Conservation (phyloP, 2,797 vertebrate genomes). For the Schizopygopsis malacanthus region DNA sequence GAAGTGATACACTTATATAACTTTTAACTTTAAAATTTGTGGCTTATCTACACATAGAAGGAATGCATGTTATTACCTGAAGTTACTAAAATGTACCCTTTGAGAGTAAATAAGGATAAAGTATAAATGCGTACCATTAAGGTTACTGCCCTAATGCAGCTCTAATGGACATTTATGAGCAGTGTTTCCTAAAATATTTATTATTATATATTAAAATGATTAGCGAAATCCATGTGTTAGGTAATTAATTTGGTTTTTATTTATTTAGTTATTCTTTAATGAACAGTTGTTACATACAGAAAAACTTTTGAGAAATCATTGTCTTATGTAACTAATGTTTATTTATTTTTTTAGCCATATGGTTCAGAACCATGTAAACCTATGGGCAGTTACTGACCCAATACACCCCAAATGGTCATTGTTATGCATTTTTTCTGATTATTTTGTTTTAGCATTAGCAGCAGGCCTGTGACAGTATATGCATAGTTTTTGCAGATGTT, state of each 20-base stretch:
- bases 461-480: neutral
- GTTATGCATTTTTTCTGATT: too few species aligned
- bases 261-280: too few species aligned
- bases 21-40: neutral
- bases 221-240: too few species aligned
- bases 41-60: neutral
- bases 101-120: neutral
- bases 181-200: neutral
- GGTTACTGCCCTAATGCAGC: neutral
- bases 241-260: too few species aligned
- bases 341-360: neutral
- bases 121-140: neutral
- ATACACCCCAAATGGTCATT: too few species aligned
- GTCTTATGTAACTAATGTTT: neutral
- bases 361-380: neutral
- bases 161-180: neutral
- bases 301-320: neutral
- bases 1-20: neutral
- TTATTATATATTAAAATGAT: neutral
- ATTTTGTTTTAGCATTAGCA: too few species aligned
- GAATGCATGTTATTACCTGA: neutral
- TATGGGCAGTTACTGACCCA: neutral
- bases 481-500: neutral
- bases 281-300: neutral
- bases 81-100: neutral